These are phyloP conservation scores for Bufo bufo DNA, from an alignment of 2,113 vertebrate species.

Conservation along the genomic window DNA sequence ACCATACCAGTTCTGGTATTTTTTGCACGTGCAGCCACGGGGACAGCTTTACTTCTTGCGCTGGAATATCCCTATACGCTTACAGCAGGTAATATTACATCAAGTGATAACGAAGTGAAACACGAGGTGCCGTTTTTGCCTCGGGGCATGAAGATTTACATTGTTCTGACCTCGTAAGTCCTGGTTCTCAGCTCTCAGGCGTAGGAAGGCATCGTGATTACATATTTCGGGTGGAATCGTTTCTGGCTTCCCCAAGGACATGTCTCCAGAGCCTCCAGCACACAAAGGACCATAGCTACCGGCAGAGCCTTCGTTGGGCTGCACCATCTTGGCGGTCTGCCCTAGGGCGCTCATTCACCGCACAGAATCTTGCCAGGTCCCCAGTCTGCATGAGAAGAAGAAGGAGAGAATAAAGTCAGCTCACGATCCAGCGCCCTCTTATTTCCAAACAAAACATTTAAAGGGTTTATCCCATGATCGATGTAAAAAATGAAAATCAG, in stretches of 20 bases:
- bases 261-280: constrained; percentile 59
- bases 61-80: too few species aligned
- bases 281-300: constrained; percentile 71
- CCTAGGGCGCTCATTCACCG: constrained; percentile 53
- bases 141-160: not conserved
- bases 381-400: not conserved
- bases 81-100: too few species aligned
- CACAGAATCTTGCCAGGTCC: not conserved
- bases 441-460: too few species aligned
- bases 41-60: too few species aligned
- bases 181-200: constrained; percentile 76
- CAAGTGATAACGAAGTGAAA: too few species aligned
- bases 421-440: not conserved
- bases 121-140: too few species aligned
- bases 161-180: constrained; percentile 75
- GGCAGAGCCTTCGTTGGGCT: constrained; percentile 73
- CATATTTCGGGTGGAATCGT: constrained; percentile 75
- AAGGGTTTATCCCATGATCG: too few species aligned
- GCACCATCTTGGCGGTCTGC: constrained; percentile 72
- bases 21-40: too few species aligned
- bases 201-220: constrained; percentile 75
- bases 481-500: too few species aligned
- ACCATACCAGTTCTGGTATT: too few species aligned
- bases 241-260: constrained; percentile 61
- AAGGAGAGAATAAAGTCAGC: not conserved